Conservation (phyloP, 2,113 vertebrate genomes). For the Trichechus manatus region DNA sequence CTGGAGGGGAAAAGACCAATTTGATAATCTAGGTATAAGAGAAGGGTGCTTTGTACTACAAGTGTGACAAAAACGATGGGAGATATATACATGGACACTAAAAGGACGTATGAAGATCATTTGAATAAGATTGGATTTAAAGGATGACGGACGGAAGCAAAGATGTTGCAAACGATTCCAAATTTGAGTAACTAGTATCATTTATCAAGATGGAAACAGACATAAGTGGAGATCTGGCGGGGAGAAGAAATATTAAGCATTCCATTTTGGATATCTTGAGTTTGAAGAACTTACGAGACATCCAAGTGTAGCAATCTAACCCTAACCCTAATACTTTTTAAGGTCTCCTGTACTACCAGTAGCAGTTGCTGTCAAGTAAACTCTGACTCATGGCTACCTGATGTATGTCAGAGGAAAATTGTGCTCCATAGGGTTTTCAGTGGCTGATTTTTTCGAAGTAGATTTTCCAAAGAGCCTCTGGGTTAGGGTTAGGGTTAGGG, state of each 20-base stretch:
- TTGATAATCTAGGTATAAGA: background rate
- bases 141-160: background rate
- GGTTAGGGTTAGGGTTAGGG: too few relatives aligned
- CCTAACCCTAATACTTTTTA: background rate
- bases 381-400: background rate
- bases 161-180: background rate
- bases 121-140: background rate
- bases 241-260: background rate
- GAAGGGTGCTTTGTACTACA: background rate
- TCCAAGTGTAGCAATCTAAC: background rate
- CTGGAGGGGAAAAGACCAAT: background rate
- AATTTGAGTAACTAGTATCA: background rate
- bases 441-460: background rate
- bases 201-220: background rate
- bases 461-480: background rate
- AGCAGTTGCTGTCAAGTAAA: background rate
- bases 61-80: background rate
- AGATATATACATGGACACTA: background rate
- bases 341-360: background rate
- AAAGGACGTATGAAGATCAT: background rate
- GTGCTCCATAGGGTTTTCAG: background rate
- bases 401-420: background rate
- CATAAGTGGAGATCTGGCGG: background rate
- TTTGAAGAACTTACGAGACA: background rate
- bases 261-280: background rate